Evolutionary conservation across 2,113 vertebrate species (phyloP), one percentile per base, ranked within the genome.

Genomic region (Puntigrus tetrazona): DNA sequence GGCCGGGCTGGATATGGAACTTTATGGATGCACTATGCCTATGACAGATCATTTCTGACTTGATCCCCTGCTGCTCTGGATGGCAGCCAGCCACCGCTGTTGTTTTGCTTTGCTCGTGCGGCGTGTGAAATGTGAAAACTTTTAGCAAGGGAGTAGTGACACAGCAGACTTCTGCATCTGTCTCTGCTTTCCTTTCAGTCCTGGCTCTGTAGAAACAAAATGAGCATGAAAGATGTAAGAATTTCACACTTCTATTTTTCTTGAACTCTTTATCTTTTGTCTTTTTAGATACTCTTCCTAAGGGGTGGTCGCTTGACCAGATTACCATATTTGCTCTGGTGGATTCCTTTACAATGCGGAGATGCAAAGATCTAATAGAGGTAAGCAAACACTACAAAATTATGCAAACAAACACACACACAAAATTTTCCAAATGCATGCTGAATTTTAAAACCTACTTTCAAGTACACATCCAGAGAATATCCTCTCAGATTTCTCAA

Each of bases 281-380:
- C 13, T 87, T 47, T 84, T 50, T 89, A 97, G 97, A 87, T 91
- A 89, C 87, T 96, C 95, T 38, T 59, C 14, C 11, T 91, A 86
- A 65, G 90, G 90, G 90, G 78, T 97, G 95, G 95, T 89, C 91
- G 50, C 88, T 97, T 18, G 94, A 96, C 85, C 90, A 94, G 90
- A 93, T 91, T 41, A 95, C 88, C 22, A 94, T 97, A 86, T 97
- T 97, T 43, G 94, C 94, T 84, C 91, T 95, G 82, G 90, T 96
- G 50, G 96, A 97, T 47, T 93, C 94, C 8, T 97, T 95, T 29
- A 90, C n/a, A n/a, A n/a, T 97, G 84, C 95, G 95, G 75, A 93
- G 96, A 75, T 96, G 96, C 89, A 95, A 91, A 90, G 95, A 94
- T 81, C 92, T 98, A 9, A 91, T 95, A 31, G 96, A 97, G 96